Base-by-base conservation (phyloP, 2,888 invertebrate species). In the Melanargia galathea region DNA sequence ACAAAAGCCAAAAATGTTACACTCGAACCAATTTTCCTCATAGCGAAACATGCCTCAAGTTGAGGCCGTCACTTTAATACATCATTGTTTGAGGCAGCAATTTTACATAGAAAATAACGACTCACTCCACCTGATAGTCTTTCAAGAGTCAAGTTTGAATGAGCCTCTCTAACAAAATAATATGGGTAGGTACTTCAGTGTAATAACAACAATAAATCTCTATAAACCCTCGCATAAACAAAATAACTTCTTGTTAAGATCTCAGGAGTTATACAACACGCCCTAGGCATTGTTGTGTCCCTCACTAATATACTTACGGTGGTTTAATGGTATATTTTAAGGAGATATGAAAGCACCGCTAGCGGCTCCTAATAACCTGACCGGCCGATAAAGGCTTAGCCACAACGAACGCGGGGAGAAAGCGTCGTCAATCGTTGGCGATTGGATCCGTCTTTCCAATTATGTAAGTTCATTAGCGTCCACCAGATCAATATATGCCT, bases 271-370 rank as follows among this genome's bases (percentile, higher is more conserved):
- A 68, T 51, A 65, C 65, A 62, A 65, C 59, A 20, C 52, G 81
- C 85, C 83, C 70, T 65, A 61, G 79, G 86, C 79, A 51, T 65
- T 70, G 73, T 72, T 75, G 76, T 63, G 51, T 60, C 81, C 80
- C 78, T 68, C 65, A 75, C 80, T 86, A 83, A 86, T 83, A 77
- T 80, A 80, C 76, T 84, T 82, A 79, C 79, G 77, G 79, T 80
- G 78, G 82, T 82, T 83, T 86, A 79, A 85, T 80, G 79, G 77
- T 74, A 77, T 78, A 84, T 86, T 84, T 82, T 74, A 76, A 84
- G 82, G 83, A 80, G 83, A 87, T 87, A 87, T 83, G 78, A 86
- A 86, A 82, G 78, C 75, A 74, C 65, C 64, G 78, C 87, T 85
- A 75, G 69, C 59, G 77, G 86, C 70, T 57, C 78, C 75, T 70